Conservation (phyloP, 2,888 invertebrate species). For the Hermodice carunculata region DNA sequence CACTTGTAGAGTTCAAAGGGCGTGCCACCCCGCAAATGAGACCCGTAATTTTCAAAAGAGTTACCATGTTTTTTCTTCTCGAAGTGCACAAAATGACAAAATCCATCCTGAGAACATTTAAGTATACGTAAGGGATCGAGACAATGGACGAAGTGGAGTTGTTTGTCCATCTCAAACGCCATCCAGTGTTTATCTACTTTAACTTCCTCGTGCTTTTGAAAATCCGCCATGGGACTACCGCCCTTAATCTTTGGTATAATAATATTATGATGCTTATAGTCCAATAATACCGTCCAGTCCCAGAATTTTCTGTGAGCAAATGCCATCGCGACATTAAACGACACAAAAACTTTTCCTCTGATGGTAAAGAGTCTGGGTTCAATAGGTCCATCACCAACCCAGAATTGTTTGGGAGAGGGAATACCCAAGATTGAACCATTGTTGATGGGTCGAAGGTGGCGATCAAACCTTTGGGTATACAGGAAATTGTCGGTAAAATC, state of each 20-base stretch:
- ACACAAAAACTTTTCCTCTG: slow-evolving; percentile 35
- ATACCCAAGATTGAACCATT: slow-evolving; percentile 46
- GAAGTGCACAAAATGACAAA: slow-evolving; percentile 41
- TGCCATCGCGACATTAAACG: slow-evolving; percentile 47
- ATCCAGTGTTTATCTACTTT: slow-evolving; percentile 50
- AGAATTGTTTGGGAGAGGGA: slow-evolving; percentile 47
- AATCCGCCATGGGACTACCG: slow-evolving; percentile 45
- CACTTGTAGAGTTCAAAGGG: slow-evolving; percentile 45
- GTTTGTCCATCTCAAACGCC: slow-evolving; percentile 32
- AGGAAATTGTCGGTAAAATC: slow-evolving; percentile 51
- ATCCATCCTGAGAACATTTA: slow-evolving; percentile 37
- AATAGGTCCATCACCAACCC: slow-evolving; percentile 47
- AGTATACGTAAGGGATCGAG: slow-evolving; percentile 47
- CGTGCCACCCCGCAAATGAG: slow-evolving; percentile 49
- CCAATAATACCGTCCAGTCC: slow-evolving; percentile 48
- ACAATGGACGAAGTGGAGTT: slow-evolving; percentile 47
- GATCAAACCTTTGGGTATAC: slow-evolving; percentile 46
- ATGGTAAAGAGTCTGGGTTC: slow-evolving; percentile 45
- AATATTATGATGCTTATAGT: slow-evolving; percentile 35
- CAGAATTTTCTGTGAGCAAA: slow-evolving; percentile 33
- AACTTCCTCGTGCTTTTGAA: slow-evolving; percentile 43
- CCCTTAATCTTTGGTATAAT: slow-evolving; percentile 46
- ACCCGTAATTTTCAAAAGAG: slow-evolving; percentile 39
- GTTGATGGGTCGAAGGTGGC: slow-evolving; percentile 39
- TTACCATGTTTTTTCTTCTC: slow-evolving; percentile 34